phyloP scores from a whole-genome alignment of 2,113 vertebrate genomes.

The Aythya baeri region DNA sequence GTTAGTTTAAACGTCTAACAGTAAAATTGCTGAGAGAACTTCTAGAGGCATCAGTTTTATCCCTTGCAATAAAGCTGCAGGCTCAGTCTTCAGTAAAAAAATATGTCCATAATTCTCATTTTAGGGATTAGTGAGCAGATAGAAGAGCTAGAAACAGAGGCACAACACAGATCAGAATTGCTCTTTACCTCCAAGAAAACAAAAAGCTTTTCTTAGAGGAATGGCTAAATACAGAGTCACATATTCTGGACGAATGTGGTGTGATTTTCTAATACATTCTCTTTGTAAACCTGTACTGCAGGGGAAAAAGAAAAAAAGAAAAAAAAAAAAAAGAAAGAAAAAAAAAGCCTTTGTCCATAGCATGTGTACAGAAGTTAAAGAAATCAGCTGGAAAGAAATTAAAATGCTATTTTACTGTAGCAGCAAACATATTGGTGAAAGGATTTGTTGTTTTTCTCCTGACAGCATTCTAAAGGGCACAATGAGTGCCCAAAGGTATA shows the following conservation, averaged over 20 bases:
- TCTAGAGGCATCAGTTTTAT: background rate
- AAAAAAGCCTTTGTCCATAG: background rate
- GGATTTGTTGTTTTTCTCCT: background rate
- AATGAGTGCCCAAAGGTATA: background rate
- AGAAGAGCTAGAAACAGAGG: background rate
- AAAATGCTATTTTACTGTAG: background rate
- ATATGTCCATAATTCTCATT: background rate
- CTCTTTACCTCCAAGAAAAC: background rate
- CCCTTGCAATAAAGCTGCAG: background rate
- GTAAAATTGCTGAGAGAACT: background rate
- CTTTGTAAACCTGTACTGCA: background rate
- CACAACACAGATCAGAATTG: background rate
- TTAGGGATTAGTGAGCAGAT: background rate
- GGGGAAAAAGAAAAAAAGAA: background rate
- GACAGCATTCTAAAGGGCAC: background rate
- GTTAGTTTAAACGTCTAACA: background rate
- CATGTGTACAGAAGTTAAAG: background rate
- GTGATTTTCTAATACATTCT: background rate
- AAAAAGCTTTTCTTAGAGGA: background rate
- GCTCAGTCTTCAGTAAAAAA: background rate
- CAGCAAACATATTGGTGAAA: background rate
- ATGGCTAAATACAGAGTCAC: background rate
- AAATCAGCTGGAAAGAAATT: background rate
- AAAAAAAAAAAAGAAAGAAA: background rate
- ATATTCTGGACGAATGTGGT: background rate